Percentiles rank a stretch among this genome's conserved stretches.
phyloP scores from a whole-genome alignment of 92 coral and sea anemone genomes.

The Phenganax subtilis region DNA sequence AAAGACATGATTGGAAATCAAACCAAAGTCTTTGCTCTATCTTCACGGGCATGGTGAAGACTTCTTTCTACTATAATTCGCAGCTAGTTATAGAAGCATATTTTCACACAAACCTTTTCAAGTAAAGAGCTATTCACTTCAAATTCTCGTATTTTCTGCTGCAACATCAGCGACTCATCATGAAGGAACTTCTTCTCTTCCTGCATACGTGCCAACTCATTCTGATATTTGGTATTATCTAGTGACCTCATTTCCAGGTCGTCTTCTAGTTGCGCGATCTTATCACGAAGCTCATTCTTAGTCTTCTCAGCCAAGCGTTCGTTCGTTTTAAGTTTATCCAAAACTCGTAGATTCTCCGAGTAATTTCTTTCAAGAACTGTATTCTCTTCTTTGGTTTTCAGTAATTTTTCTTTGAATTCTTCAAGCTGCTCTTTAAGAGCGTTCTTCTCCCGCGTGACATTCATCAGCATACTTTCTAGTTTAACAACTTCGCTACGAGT shows the following conservation, averaged over 20 bases:
- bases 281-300: constrained; percentile 55
- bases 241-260: constrained; percentile 55
- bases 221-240: constrained; percentile 65
- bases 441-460: constrained; percentile 60
- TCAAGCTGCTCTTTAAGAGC: constrained; percentile 85
- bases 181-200: constrained; percentile 74
- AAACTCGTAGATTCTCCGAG: constrained; percentile 65
- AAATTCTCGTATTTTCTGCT: constrained; percentile 74
- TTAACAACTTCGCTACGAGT: constrained; percentile 62
- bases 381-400: constrained; percentile 72
- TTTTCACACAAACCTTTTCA: too few relatives aligned
- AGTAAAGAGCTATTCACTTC: constrained; percentile 65
- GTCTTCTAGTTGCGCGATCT: constrained; percentile 56
- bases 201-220: constrained; percentile 68
- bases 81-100: too few relatives aligned
- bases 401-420: constrained; percentile 71
- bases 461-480: constrained; percentile 65
- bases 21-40: too few relatives aligned
- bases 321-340: constrained; percentile 66
- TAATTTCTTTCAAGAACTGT: constrained; percentile 61
- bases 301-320: constrained; percentile 55
- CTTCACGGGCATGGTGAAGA: too few relatives aligned
- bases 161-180: constrained; percentile 68
- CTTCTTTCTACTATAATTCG: too few relatives aligned
- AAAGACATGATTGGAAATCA: too few relatives aligned